Percentiles rank a stretch among this genome's conserved stretches.
phyloP scores from a whole-genome alignment of 2,113 vertebrate species.

The Gallinago undulata region DNA sequence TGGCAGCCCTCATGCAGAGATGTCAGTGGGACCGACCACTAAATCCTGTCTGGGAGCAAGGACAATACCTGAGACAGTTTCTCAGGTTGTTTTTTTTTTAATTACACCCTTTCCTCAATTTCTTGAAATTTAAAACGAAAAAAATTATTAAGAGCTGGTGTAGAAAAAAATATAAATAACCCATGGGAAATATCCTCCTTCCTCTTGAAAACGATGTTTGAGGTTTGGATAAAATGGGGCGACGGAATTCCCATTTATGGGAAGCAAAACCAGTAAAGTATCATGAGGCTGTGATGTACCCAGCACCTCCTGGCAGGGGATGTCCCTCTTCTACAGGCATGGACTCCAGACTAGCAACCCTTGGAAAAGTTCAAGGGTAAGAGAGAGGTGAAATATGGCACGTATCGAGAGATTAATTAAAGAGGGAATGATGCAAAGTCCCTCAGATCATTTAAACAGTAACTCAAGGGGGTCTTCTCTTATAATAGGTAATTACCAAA shows the following conservation, averaged over 20 bases:
- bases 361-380: neutral
- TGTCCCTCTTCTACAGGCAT: fast-evolving
- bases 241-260: neutral
- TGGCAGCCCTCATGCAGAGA: too few species aligned
- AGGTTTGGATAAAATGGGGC: neutral
- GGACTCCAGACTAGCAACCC: neutral
- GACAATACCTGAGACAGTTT: neutral
- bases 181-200: neutral
- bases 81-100: neutral
- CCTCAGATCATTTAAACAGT: neutral
- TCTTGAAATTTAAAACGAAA: neutral
- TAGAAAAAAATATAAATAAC: neutral
- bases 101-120: fast-evolving
- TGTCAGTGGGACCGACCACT: neutral
- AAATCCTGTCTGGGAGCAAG: neutral
- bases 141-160: neutral
- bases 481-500: neutral
- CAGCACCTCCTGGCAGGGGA: neutral
- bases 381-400: neutral
- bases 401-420: neutral
- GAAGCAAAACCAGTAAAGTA: fast-evolving
- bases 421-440: neutral
- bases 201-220: neutral
- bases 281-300: fast-evolving
- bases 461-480: neutral